Conservation (phyloP, 2,113 vertebrate genomes). For the Macquaria australasica region DNA sequence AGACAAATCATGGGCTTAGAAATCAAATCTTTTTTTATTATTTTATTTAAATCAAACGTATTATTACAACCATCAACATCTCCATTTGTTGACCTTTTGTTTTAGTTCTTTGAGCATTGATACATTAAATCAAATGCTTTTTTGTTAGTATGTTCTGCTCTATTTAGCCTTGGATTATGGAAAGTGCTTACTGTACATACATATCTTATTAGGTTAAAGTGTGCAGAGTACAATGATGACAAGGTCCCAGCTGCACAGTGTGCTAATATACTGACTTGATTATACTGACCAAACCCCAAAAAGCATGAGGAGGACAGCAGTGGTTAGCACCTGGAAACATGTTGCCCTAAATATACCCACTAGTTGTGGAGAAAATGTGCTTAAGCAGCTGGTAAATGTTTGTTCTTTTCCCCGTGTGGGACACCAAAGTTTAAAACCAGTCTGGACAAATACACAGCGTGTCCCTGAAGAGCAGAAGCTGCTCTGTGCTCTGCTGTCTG, state of each 20-base stretch:
- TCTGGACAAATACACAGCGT: constrained; percentile 2
- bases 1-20: neutral
- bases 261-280: neutral
- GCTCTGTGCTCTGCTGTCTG: neutral
- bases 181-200: neutral
- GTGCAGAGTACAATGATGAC: neutral
- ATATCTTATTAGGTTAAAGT: neutral
- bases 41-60: neutral
- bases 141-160: neutral
- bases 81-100: neutral
- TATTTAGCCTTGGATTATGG: neutral
- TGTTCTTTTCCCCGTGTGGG: neutral
- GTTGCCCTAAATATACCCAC: neutral
- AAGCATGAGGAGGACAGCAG: neutral
- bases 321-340: neutral
- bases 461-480: neutral
- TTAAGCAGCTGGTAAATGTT: constrained; percentile 14
- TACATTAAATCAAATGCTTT: neutral
- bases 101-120: neutral
- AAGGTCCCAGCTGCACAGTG: neutral
- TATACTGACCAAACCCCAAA: neutral
- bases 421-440: constrained; percentile 9
- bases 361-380: neutral
- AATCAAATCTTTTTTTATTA: neutral
- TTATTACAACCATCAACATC: neutral